Evolutionary conservation across 1,140 invertebrate genomes (phyloP).

Genomic region (Bombus soroeensis): DNA sequence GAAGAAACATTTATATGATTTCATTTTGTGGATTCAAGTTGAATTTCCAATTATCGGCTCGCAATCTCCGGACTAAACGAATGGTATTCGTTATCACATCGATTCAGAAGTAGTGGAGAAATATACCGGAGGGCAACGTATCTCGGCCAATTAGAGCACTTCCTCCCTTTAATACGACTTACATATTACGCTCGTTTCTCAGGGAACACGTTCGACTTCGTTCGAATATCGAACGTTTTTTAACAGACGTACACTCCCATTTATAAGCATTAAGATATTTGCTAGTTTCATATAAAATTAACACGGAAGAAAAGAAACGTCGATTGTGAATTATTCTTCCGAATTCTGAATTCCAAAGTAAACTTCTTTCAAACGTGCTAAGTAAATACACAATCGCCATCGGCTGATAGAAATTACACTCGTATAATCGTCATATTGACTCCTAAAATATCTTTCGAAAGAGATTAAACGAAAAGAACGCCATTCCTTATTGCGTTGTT

Average conservation of each 20-base stretch:
- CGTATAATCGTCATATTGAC: background rate
- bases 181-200: slow-evolving; percentile 25
- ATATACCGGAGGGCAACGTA: slow-evolving; percentile 4
- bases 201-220: slow-evolving; percentile 2
- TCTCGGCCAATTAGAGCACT: slow-evolving; percentile 29
- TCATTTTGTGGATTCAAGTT: slow-evolving; percentile 1
- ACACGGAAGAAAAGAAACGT: background rate
- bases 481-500: slow-evolving; percentile 41
- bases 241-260: background rate
- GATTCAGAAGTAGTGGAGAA: slow-evolving; percentile 20
- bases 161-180: slow-evolving; percentile 36
- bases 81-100: slow-evolving; percentile 32
- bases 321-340: background rate
- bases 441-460: background rate
- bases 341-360: too few species aligned
- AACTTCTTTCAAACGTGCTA: background rate
- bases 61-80: slow-evolving; percentile 48
- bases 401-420: too few species aligned
- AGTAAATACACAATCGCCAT: too few species aligned
- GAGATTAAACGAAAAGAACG: slow-evolving; percentile 44
- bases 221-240: slow-evolving; percentile 5
- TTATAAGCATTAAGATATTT: too few species aligned
- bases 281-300: too few species aligned
- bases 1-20: background rate
- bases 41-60: slow-evolving; percentile 25